Conservation (phyloP, 2,113 vertebrate genomes). For the Ginglymostoma cirratum region DNA sequence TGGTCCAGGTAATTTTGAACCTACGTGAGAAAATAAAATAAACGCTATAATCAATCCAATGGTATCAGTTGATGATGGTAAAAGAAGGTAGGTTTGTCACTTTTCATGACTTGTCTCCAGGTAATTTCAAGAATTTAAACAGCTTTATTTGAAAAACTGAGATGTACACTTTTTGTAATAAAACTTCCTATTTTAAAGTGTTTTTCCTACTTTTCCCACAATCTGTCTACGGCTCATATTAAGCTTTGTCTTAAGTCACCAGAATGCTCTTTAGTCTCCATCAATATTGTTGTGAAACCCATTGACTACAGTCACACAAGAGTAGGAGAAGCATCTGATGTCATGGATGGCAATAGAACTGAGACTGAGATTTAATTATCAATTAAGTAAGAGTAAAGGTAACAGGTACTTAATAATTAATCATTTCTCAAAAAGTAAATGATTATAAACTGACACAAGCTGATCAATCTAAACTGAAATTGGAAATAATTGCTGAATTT, state of each 20-base stretch:
- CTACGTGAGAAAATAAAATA: constrained; percentile 45
- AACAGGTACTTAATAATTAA: not conserved
- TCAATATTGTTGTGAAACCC: not conserved
- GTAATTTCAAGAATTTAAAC: not conserved
- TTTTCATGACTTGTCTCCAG: not conserved
- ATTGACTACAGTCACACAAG: not conserved
- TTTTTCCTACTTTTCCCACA: not conserved
- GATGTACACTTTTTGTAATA: not conserved
- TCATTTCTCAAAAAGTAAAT: not conserved
- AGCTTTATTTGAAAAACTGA: not conserved
- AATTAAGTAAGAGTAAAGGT: not conserved
- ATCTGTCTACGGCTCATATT: not conserved
- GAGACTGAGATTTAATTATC: not conserved
- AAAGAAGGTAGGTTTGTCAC: not conserved
- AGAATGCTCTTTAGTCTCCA: not conserved
- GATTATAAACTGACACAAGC: not conserved
- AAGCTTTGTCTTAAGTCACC: not conserved
- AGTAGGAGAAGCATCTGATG: not conserved
- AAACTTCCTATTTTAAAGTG: not conserved
- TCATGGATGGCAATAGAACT: not conserved
- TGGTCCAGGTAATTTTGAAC: constrained; percentile 64
- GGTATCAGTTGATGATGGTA: not conserved
- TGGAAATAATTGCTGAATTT: not conserved
- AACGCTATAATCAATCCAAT: not conserved
- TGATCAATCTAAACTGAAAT: not conserved